phyloP scores from a whole-genome alignment of 2,113 vertebrate species.

The Rhipidura dahli region DNA sequence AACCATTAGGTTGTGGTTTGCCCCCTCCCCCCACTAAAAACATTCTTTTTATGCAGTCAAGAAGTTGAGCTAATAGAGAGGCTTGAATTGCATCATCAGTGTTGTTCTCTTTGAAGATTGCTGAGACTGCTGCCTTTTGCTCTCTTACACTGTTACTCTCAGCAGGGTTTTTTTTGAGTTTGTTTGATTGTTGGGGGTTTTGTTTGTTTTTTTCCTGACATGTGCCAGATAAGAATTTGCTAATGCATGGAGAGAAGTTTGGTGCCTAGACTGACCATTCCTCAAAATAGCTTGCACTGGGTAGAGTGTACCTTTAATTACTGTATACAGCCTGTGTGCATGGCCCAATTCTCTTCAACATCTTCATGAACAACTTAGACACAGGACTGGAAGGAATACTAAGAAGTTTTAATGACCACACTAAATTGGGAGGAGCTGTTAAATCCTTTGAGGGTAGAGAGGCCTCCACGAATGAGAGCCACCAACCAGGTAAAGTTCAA shows the following conservation, averaged over 20 bases:
- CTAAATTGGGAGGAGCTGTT: background rate
- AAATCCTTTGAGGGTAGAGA: background rate
- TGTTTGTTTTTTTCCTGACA: background rate
- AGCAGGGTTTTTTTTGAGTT: background rate
- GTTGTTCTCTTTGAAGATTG: background rate
- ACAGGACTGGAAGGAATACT: background rate
- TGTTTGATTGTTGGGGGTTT: background rate
- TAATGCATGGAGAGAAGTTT: background rate
- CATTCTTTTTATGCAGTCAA: background rate
- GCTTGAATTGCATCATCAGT: background rate
- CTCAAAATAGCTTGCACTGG: background rate
- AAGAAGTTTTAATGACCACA: background rate
- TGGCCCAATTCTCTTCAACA: background rate
- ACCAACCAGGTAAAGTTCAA: background rate
- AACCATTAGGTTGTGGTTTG: background rate
- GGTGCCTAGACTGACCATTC: background rate
- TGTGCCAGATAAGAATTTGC: background rate
- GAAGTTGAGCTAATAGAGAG: background rate
- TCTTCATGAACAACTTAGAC: background rate
- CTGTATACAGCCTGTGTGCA: background rate
- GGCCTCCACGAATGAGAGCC: background rate
- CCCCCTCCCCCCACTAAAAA: fast-evolving
- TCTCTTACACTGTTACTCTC: background rate
- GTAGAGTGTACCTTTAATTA: background rate
- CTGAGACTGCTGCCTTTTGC: background rate